These are phyloP conservation scores for Cygnus buccinator DNA, from an alignment of 2,113 vertebrate species.

Conservation along the genomic window DNA sequence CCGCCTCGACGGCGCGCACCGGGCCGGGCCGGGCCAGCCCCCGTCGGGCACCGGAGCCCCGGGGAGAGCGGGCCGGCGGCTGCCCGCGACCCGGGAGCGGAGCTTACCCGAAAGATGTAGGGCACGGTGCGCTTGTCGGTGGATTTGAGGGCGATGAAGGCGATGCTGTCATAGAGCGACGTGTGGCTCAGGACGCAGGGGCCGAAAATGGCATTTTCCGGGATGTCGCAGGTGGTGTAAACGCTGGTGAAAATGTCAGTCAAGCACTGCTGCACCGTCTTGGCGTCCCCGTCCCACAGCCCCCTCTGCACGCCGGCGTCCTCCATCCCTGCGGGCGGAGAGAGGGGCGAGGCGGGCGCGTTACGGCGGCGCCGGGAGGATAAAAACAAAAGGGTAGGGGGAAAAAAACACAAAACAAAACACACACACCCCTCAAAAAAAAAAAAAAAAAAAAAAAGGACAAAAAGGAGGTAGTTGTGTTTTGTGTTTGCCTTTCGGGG, in stretches of 20 bases:
- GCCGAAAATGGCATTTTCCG: slow-evolving; percentile 95
- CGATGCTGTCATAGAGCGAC: slow-evolving; percentile 97
- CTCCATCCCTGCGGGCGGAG: slow-evolving; percentile 83
- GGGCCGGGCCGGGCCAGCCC: too few relatives aligned
- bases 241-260: slow-evolving; percentile 99
- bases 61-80: background rate
- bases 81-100: too few relatives aligned
- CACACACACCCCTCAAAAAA: too few relatives aligned
- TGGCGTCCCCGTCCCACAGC: slow-evolving; percentile 93
- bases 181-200: slow-evolving; percentile 96
- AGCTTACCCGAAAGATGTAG: slow-evolving; percentile 94
- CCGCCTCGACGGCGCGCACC: too few relatives aligned
- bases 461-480: too few relatives aligned
- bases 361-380: background rate
- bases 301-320: slow-evolving; percentile 87
- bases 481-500: too few relatives aligned
- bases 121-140: slow-evolving; percentile 96
- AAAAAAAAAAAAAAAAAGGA: too few relatives aligned
- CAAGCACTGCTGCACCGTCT: slow-evolving; percentile 95
- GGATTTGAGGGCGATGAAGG: slow-evolving; percentile 95
- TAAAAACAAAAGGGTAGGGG: background rate
- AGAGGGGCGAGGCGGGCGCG: too few relatives aligned
- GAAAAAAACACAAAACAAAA: too few relatives aligned
- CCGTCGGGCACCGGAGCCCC: background rate
- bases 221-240: slow-evolving; percentile 96